Percentiles rank a stretch among this genome's conserved stretches.
Conservation (phyloP, 30 jellyfish, hydroid and myxozoan genomes). For the Turritopsis dohrnii region DNA sequence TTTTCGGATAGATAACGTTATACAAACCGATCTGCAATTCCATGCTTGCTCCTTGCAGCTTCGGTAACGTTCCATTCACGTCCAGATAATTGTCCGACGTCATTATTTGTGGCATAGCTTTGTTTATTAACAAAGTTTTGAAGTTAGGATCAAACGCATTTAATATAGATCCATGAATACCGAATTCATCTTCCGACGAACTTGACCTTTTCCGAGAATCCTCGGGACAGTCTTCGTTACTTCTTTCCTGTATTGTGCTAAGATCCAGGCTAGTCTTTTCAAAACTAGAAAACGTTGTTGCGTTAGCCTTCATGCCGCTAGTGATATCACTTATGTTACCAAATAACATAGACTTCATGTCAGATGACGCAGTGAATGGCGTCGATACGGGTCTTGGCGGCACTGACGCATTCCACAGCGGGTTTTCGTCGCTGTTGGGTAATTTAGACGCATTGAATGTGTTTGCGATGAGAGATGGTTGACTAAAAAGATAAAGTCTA, state of each 20-base stretch:
- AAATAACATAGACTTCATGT: not conserved
- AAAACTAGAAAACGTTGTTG: not conserved
- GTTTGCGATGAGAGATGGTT: not conserved
- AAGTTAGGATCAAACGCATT: not conserved
- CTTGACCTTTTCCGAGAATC: conserved; percentile 2
- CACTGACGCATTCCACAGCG: not conserved
- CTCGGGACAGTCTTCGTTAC: conserved; percentile 25
- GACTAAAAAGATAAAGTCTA: not conserved
- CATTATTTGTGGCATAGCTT: not conserved
- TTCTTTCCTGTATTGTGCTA: conserved; percentile 16
- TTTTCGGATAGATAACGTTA: too few relatives aligned
- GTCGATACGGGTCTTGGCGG: conserved; percentile 11
- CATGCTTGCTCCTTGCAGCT: conserved; percentile 21
- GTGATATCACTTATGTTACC: conserved; percentile 6
- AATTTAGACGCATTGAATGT: not conserved
- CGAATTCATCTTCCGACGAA: not conserved
- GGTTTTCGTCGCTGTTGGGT: not conserved
- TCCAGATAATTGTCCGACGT: not conserved
- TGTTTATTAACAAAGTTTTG: not conserved
- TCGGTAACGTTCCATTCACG: conserved; percentile 13
- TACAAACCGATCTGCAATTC: conserved; percentile 7
- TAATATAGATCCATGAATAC: not conserved
- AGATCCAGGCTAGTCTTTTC: conserved; percentile 1
- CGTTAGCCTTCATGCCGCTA: not conserved
- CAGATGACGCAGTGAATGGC: not conserved